Evolutionary conservation across 2,113 vertebrate genomes (phyloP).

Genomic region (Prionailurus viverrinus): DNA sequence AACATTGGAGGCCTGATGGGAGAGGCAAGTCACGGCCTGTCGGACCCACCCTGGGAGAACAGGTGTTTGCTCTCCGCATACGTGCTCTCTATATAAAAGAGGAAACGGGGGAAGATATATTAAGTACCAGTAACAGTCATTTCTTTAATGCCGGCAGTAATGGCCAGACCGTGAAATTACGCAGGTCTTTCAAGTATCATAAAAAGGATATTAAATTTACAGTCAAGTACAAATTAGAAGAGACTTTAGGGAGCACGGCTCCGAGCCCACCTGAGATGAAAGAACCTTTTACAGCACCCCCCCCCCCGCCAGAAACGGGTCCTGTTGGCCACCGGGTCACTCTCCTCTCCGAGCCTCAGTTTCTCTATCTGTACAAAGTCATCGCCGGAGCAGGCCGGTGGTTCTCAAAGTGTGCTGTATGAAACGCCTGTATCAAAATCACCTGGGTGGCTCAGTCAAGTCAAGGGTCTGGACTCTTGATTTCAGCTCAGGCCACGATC

Average conservation of each 20-base stretch:
- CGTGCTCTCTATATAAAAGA: slow-evolving; percentile 24
- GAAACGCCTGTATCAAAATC: slow-evolving; percentile 6
- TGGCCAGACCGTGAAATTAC: slow-evolving; percentile 73
- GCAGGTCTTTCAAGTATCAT: slow-evolving; percentile 71
- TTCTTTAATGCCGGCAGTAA: slow-evolving; percentile 64
- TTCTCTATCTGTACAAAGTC: slow-evolving; percentile 29
- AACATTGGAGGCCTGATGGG: background rate
- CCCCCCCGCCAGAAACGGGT: background rate
- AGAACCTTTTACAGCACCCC: slow-evolving; percentile 22
- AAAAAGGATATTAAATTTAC: slow-evolving; percentile 72
- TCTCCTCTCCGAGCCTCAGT: slow-evolving; percentile 3
- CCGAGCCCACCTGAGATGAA: slow-evolving; percentile 32
- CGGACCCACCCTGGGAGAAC: background rate
- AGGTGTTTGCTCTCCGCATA: slow-evolving; percentile 31
- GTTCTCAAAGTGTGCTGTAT: background rate
- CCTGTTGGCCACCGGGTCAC: background rate
- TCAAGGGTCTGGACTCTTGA: background rate
- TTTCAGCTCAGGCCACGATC: background rate
- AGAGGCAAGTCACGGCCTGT: background rate
- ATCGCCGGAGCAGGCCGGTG: background rate
- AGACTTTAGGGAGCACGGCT: slow-evolving; percentile 60
- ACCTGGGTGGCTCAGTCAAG: background rate
- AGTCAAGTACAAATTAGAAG: slow-evolving; percentile 70
- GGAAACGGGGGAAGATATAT: slow-evolving; percentile 67
- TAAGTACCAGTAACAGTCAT: slow-evolving; percentile 65